These are phyloP conservation scores for Melopsittacus undulatus DNA, from an alignment of 2,797 vertebrate species.

Conservation along the genomic window DNA sequence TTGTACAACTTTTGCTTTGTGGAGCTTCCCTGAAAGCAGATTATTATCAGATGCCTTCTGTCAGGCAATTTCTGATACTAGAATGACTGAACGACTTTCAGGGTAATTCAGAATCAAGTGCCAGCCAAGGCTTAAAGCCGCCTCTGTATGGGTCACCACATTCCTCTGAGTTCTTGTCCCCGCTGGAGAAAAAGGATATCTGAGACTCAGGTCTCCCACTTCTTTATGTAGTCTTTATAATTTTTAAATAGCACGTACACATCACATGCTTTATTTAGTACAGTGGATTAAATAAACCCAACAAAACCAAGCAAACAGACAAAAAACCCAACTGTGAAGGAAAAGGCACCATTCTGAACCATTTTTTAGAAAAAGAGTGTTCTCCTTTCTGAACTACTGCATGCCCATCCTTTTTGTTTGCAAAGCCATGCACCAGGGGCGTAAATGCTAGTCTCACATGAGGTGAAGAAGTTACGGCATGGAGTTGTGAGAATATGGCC, in stretches of 20 bases:
- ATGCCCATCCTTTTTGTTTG: background rate
- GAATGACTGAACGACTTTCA: background rate
- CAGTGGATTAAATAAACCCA: background rate
- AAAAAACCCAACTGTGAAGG: background rate
- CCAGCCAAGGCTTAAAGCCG: background rate
- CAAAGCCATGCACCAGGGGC: background rate
- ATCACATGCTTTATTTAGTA: background rate
- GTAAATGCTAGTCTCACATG: background rate
- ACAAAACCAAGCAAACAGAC: background rate
- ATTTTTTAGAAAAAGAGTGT: background rate
- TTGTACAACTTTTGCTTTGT: background rate
- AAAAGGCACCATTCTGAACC: background rate
- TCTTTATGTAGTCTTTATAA: background rate
- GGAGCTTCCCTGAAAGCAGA: background rate
- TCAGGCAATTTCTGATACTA: background rate
- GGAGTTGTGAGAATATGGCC: slow-evolving; percentile 65
- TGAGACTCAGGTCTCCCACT: background rate
- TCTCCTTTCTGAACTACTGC: background rate
- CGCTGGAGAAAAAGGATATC: background rate
- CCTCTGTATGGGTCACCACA: background rate
- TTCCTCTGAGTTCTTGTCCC: background rate
- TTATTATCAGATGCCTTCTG: background rate
- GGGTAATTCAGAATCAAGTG: background rate
- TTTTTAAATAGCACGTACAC: background rate
- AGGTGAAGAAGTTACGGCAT: slow-evolving; percentile 63